Conservation (phyloP, 1,140 invertebrate genomes). For the Streblospio benedicti region DNA sequence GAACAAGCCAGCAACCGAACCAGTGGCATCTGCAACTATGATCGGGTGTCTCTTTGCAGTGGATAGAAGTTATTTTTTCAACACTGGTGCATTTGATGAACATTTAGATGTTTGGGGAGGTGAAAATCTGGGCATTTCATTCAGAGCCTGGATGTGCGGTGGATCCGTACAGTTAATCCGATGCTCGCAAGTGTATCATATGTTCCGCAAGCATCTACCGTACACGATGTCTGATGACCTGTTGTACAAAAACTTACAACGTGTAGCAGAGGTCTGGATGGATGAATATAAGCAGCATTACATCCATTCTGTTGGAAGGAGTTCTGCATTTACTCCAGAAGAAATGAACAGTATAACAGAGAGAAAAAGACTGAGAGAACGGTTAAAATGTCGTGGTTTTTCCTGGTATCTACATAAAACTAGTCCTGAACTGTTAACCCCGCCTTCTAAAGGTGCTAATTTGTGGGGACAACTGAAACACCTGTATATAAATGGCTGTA, state of each 20-base stretch:
- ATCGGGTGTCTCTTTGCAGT: slow-evolving; percentile 35
- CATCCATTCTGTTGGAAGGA: background rate
- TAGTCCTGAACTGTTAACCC: background rate
- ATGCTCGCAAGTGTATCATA: slow-evolving; percentile 89
- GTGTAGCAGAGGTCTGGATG: slow-evolving; percentile 51
- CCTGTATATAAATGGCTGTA: no score
- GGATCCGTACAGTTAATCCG: slow-evolving; percentile 84
- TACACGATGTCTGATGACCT: slow-evolving; percentile 15
- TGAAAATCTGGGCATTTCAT: slow-evolving; percentile 91
- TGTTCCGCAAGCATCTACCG: slow-evolving; percentile 60
- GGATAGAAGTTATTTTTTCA: slow-evolving; percentile 52
- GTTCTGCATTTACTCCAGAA: background rate
- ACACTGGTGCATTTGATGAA: slow-evolving; percentile 85
- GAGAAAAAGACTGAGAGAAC: background rate
- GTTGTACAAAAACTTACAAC: slow-evolving; percentile 40
- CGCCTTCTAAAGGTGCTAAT: no score
- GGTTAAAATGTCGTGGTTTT: background rate
- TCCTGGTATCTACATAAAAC: background rate
- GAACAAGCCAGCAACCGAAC: background rate
- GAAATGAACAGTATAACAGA: background rate
- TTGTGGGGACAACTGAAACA: no score
- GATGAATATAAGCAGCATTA: slow-evolving; percentile 67
- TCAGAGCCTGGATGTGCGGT: slow-evolving; percentile 87
- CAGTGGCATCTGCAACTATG: slow-evolving; percentile 62
- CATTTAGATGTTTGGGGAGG: slow-evolving; percentile 97